Evolutionary conservation across 2,888 invertebrate species (phyloP).

Genomic region (Pyrocoelia pectoralis): DNA sequence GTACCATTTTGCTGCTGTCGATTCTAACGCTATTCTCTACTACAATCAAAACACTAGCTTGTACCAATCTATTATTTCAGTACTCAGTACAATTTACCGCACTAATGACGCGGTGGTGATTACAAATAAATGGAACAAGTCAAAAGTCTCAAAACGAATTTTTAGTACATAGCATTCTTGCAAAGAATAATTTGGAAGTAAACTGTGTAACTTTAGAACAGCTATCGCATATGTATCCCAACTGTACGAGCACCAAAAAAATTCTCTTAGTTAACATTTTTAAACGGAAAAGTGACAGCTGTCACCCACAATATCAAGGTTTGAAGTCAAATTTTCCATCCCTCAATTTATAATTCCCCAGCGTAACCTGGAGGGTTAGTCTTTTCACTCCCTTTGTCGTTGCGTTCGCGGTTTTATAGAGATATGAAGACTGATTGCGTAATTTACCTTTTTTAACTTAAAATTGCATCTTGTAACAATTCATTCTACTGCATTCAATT

Average conservation of each 20-base stretch:
- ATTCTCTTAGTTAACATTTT: conserved; percentile 57
- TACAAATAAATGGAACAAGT: too few relatives aligned
- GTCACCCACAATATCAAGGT: conserved; percentile 61
- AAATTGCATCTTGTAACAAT: neutral
- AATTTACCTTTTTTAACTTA: conserved; percentile 47
- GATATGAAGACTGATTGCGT: conserved; percentile 55
- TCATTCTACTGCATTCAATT: neutral
- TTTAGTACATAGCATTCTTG: too few relatives aligned
- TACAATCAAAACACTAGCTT: conserved; percentile 14
- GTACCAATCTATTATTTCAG: neutral
- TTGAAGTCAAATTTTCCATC: conserved; percentile 59
- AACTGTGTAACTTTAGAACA: neutral
- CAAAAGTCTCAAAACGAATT: too few relatives aligned
- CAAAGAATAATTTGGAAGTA: too few relatives aligned
- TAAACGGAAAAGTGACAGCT: conserved; percentile 58
- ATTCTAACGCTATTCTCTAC: conserved; percentile 29
- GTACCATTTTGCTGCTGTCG: conserved; percentile 42
- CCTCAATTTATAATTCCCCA: conserved; percentile 58
- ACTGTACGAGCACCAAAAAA: conserved; percentile 19
- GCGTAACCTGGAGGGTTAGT: conserved; percentile 46
- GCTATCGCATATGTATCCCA: conserved; percentile 4
- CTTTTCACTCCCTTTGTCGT: conserved; percentile 47
- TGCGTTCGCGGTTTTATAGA: conserved; percentile 49
- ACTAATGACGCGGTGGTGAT: too few relatives aligned
- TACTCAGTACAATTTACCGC: neutral